Evolutionary conservation across 1,140 invertebrate genomes (phyloP), one percentile per base, ranked within the genome.

Genomic region (Hycleus cichorii): DNA sequence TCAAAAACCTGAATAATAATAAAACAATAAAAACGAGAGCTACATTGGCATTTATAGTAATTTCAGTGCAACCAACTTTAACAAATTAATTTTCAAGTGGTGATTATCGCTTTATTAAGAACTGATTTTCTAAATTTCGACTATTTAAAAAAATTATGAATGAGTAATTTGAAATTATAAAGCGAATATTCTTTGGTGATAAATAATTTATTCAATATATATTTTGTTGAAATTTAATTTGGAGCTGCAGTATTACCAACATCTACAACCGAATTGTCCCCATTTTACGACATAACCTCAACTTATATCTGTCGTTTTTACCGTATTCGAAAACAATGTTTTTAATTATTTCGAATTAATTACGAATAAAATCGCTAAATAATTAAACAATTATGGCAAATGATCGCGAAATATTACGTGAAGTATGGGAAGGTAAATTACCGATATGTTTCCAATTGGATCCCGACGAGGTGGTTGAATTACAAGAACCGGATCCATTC

Each of bases 381-480:
- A 26, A 24, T 8, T n/a, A 26, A 26, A 48, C 26, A 24, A 26
- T 26, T 48, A 95, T 95, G 92, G 90, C 91, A 45, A 90, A 91
- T 69, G 93, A 97, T 73, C 80, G 91, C 60, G 95, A 97, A 81
- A 86, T 97, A 54, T 74, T 97, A 46, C 81, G 92, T 43, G 90
- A 95, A 81, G 85, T 97, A 67, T 98, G 95, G 95, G 91, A 96
- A 70, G 94, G 93, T 4, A 90, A 91, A 75, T 79, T 98, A 47
- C 93, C 95, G 0, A 83, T 96, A 49, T 93, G 90, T 74, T 97
- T 98, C 76, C 82, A 86, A 65, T 77, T 97, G 27, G 82, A 92
- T 68, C 78, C 86, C 12, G 90, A 96, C 64, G 95, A 98, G 81
- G 85, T 93, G 5, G 84, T 84, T 69, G 89, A 90, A 68, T 78